Conservation (phyloP, 2,888 invertebrate species). For the Drosophila prostipennis region DNA sequence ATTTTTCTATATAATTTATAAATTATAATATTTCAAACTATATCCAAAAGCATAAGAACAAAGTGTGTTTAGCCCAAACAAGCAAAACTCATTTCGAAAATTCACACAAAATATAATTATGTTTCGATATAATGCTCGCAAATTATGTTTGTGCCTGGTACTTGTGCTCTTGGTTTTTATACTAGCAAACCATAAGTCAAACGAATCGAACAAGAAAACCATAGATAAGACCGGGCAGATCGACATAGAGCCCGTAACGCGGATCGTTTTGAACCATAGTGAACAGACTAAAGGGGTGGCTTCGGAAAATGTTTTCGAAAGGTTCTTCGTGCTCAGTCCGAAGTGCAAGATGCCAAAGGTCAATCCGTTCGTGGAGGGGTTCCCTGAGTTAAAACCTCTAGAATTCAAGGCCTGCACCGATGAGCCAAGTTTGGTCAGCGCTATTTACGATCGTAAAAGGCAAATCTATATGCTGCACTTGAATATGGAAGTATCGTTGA, state of each 20-base stretch:
- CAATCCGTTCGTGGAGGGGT: conserved; percentile 7
- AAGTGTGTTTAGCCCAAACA: background rate
- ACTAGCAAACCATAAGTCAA: background rate
- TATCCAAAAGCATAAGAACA: background rate
- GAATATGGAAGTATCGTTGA: background rate
- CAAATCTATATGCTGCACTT: conserved; percentile 37
- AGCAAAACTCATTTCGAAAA: background rate
- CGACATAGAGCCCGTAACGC: background rate
- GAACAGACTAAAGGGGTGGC: no score
- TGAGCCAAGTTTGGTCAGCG: conserved; percentile 27
- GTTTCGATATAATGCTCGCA: conserved; percentile 6
- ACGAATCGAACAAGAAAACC: background rate
- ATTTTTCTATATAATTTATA: no score
- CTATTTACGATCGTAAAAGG: conserved; percentile 23
- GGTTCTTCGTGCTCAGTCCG: conserved; percentile 28
- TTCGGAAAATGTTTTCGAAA: background rate
- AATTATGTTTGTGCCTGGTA: background rate
- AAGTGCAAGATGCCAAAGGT: conserved; percentile 38
- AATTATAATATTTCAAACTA: no score
- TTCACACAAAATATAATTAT: background rate
- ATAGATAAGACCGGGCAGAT: background rate
- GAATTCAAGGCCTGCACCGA: conserved; percentile 23
- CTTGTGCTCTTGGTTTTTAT: background rate
- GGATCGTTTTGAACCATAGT: background rate
- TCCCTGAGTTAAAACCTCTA: background rate